Evolutionary conservation across 1,140 invertebrate species (phyloP).

Genomic region (Drosophila prosaltans): DNA sequence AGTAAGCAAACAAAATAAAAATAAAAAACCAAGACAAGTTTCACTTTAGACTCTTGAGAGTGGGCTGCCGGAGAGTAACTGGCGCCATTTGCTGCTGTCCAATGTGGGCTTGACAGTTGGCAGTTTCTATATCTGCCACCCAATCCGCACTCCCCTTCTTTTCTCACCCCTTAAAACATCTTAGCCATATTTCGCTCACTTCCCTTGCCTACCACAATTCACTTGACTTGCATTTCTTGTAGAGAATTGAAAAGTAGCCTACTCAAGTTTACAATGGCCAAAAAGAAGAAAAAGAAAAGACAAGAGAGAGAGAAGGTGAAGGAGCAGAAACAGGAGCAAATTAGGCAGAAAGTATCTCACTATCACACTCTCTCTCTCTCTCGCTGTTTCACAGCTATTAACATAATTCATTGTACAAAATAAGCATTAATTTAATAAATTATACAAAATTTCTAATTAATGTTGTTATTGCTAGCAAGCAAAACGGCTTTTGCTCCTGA

Average conservation of each 20-base stretch:
- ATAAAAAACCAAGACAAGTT: conserved; percentile 12
- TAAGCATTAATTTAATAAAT: conserved; percentile 56
- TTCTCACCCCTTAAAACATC: neutral
- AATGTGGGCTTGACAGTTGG: conserved; percentile 23
- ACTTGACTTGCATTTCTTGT: conserved; percentile 18
- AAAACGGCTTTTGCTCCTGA: conserved; percentile 34
- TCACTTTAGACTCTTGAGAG: conserved; percentile 23
- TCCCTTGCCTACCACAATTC: neutral
- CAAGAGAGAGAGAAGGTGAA: no score
- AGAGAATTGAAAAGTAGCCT: conserved; percentile 24
- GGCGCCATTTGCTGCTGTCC: conserved; percentile 14
- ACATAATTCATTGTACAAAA: conserved; percentile 45
- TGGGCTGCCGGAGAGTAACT: conserved; percentile 18
- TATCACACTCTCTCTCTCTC: neutral
- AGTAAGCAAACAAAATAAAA: no score
- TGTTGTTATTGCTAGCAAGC: conserved; percentile 10
- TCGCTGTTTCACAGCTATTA: conserved; percentile 22
- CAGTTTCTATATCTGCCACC: neutral
- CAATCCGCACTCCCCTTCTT: neutral
- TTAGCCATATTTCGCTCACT: neutral
- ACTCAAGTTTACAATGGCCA: conserved; percentile 5
- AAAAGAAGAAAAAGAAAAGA: neutral
- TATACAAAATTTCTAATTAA: conserved; percentile 46
- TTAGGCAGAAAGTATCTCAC: no score
- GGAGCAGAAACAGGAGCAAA: no score